Evolutionary conservation across 2,113 vertebrate genomes (phyloP).

Genomic region (Noturus placidus): DNA sequence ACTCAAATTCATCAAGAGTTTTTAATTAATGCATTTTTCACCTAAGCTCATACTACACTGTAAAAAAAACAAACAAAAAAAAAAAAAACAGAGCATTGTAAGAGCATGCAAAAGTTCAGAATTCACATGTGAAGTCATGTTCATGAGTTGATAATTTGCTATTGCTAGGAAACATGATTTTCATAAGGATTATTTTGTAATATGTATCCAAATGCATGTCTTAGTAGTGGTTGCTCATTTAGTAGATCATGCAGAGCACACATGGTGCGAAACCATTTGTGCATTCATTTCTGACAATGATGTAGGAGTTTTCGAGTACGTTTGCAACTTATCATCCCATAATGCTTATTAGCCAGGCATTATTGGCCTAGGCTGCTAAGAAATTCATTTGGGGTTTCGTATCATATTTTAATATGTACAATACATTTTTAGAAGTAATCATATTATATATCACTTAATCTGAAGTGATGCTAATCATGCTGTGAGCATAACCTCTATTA

Average conservation of each 20-base stretch:
- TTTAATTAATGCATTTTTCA: neutral
- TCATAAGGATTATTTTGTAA: neutral
- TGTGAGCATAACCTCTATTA: neutral
- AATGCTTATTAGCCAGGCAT: neutral
- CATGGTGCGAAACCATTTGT: neutral
- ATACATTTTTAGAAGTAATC: constrained; percentile 8
- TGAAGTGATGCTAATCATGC: constrained; percentile 7
- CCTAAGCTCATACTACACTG: neutral
- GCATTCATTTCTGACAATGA: neutral
- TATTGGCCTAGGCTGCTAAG: neutral
- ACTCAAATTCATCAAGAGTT: neutral
- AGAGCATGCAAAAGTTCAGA: neutral
- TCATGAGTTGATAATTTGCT: neutral
- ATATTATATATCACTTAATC: neutral
- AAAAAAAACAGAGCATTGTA: neutral
- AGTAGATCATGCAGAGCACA: neutral
- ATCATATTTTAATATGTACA: neutral
- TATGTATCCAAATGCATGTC: neutral
- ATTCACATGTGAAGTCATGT: neutral
- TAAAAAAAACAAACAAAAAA: neutral
- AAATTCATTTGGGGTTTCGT: neutral
- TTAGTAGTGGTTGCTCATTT: neutral
- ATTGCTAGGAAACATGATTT: neutral
- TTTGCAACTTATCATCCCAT: neutral
- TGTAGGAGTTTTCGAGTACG: neutral